Base-by-base conservation (phyloP, 1,140 invertebrate species). In the Phenacoccus solenopsis region DNA sequence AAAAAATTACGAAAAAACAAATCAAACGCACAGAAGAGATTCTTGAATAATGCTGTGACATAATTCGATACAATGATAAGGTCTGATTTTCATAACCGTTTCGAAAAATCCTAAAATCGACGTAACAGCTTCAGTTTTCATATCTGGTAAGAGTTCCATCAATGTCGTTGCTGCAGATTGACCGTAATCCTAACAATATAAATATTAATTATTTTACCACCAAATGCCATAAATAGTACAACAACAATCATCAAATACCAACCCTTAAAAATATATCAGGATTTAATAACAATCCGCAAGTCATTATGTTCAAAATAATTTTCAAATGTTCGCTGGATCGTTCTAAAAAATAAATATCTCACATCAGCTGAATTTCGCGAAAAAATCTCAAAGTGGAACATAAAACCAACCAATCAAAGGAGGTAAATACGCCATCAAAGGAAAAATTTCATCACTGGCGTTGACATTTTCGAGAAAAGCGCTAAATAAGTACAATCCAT, bases 401-500 rank as follows among this genome's bases (percentile, higher is more conserved):
- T n/a, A n/a, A n/a, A n/a, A 71, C 69, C 73, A 78, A 91, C 89
- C 89, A 73, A 95, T 80, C 68, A 95, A 82, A 24, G 85, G 82
- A 67, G 88, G 83, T 78, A 96, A 84, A 78, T 93, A 91, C 71
- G 83, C 81, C 74, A 89, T 88, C 13, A 96, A 80, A 71, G 86
- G 82, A 74, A 95, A 79, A 38, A 94, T 81, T 68, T 84, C 82
- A 16, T 82, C 80, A 0, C 81, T 84, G 32, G 85, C 78, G 0
- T 78, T 76, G 0, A 87, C 82, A 1, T 88, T 83, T 76, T 94
- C 87, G 68, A 98, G 79, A 13, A 93, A 84, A 2, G 88, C 86
- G 67, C 88, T 80, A 93, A 94, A 97, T 68, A 98, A 82, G 74
- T 93, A 89, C 30, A 98, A 81, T 0, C 91, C 93, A 80, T 98